Evolutionary conservation across 2,113 vertebrate genomes (phyloP).

Genomic region (Apodemus speciosus): DNA sequence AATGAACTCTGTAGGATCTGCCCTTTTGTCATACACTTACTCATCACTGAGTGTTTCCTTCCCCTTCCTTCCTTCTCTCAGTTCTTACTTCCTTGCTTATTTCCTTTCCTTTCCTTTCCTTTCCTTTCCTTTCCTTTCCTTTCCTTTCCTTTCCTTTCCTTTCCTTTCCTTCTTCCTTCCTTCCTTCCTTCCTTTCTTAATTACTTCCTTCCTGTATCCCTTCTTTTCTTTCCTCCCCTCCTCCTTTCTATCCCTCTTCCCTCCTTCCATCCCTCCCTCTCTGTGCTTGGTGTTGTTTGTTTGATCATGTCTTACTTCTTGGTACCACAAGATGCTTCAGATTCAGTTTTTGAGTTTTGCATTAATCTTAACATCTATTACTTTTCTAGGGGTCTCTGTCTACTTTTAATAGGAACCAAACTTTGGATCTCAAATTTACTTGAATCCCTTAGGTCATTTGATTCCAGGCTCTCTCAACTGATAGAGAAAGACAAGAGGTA

Average conservation of each 20-base stretch:
- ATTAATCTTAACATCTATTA: background rate
- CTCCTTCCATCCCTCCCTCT: background rate
- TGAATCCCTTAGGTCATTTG: background rate
- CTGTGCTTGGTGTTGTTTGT: background rate
- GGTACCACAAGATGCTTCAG: background rate
- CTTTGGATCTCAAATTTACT: background rate
- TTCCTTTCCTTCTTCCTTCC: background rate
- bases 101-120: background rate
- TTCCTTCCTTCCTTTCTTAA: too few relatives aligned
- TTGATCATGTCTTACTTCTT: background rate
- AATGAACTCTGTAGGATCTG: background rate
- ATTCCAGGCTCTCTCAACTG: background rate
- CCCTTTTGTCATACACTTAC: background rate
- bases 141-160: background rate
- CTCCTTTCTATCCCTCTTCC: too few relatives aligned
- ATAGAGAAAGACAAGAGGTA: background rate
- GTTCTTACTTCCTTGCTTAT: background rate
- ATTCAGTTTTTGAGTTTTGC: background rate
- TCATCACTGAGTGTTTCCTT: fast-evolving
- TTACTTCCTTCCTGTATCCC: too few relatives aligned
- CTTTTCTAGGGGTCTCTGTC: background rate
- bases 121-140: background rate
- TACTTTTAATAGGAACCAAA: background rate
- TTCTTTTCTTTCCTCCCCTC: background rate
- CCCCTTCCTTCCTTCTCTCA: too few relatives aligned